phyloP scores from a whole-genome alignment of 2,113 vertebrate species.

The Gallinago undulata region DNA sequence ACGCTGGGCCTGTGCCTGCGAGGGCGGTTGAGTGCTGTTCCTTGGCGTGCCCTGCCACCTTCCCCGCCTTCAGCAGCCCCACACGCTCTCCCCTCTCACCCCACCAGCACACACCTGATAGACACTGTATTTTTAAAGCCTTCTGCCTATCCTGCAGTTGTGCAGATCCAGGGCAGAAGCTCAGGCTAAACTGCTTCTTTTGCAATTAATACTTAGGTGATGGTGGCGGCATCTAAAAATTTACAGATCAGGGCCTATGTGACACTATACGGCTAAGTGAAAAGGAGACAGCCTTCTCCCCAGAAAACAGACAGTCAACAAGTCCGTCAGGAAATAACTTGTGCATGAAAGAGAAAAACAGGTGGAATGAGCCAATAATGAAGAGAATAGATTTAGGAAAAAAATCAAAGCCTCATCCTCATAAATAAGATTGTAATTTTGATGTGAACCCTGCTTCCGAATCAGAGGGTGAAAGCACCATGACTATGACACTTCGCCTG shows the following conservation, averaged over 20 bases:
- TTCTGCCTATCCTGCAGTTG: background rate
- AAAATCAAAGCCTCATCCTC: background rate
- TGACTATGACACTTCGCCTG: background rate
- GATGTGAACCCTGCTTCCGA: background rate
- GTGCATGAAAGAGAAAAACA: background rate
- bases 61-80: background rate
- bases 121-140: background rate
- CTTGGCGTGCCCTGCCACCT: background rate
- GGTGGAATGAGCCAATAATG: background rate
- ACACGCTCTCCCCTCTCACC: background rate
- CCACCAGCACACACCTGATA: background rate
- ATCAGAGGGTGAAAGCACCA: background rate
- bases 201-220: background rate
- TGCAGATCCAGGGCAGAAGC: background rate
- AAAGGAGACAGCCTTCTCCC: background rate
- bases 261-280: background rate
- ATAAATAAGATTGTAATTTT: background rate
- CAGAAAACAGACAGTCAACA: background rate
- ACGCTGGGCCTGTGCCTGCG: rapidly evolving
- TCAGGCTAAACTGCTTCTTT: background rate
- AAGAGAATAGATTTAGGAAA: background rate
- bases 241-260: background rate
- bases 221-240: background rate
- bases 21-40: background rate
- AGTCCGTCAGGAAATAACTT: background rate